Evolutionary conservation across 1,140 invertebrate genomes (phyloP).

Genomic region (Psix sp.): DNA sequence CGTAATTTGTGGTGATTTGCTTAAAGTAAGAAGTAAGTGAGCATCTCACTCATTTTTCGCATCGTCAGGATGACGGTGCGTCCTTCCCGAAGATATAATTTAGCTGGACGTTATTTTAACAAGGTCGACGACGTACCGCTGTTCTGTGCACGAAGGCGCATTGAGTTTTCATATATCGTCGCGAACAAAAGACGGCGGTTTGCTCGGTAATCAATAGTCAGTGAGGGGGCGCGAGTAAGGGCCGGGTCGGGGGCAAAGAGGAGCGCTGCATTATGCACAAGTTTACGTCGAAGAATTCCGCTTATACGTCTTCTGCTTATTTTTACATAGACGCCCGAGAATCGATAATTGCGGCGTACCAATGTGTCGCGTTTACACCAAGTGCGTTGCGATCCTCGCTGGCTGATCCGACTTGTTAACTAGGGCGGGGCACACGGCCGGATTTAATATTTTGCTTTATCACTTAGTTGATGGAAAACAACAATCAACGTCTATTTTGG

Average conservation of each 20-base stretch:
- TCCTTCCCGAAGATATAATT: too few relatives aligned
- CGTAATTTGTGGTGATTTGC: too few relatives aligned
- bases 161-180: conserved; percentile 5
- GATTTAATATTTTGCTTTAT: too few relatives aligned
- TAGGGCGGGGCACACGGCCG: too few relatives aligned
- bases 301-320: conserved; percentile 35
- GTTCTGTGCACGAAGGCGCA: conserved; percentile 19
- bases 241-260: conserved; percentile 7
- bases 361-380: too few relatives aligned
- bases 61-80: conserved; percentile 4
- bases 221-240: conserved; percentile 10
- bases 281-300: conserved; percentile 30
- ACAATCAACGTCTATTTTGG: too few relatives aligned
- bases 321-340: conserved; percentile 15
- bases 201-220: conserved; percentile 49
- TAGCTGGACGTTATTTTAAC: too few relatives aligned
- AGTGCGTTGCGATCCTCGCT: too few relatives aligned
- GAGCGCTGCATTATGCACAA: conserved; percentile 42
- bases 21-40: too few relatives aligned
- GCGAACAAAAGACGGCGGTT: conserved; percentile 18
- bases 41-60: background rate
- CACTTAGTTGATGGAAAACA: too few relatives aligned
- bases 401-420: too few relatives aligned
- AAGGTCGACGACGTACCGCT: too few relatives aligned
- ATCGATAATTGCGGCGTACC: conserved; percentile 4